These are phyloP conservation scores for Dinomys branickii DNA, from an alignment of 2,113 vertebrate genomes.

Conservation along the genomic window DNA sequence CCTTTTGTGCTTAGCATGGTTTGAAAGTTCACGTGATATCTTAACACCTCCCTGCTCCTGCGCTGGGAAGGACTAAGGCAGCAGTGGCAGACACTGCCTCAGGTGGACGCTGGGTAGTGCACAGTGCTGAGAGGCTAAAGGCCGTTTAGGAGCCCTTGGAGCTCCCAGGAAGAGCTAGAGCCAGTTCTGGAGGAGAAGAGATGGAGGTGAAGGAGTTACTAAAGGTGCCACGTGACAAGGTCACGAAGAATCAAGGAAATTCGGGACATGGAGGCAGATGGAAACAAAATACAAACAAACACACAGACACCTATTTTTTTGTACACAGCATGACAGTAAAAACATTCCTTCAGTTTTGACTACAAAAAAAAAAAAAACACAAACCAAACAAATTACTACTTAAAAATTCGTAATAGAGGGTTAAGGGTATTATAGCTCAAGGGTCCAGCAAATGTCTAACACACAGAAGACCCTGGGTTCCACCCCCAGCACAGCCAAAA, in stretches of 20 bases:
- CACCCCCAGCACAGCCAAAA: not conserved
- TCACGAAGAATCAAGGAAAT: not conserved
- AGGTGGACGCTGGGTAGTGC: not conserved
- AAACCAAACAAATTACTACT: not conserved
- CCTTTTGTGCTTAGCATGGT: not conserved
- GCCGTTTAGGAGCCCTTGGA: not conserved
- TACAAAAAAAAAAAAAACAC: not conserved
- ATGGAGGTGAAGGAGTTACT: not conserved
- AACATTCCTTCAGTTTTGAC: not conserved
- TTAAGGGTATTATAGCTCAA: not conserved
- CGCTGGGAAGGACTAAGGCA: not conserved
- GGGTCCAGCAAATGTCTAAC: not conserved
- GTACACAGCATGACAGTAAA: not conserved
- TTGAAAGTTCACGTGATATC: not conserved
- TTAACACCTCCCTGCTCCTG: not conserved
- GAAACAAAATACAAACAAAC: not conserved
- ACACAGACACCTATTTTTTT: not conserved
- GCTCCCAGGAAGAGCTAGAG: not conserved
- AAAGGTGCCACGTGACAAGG: not conserved
- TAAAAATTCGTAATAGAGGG: not conserved
- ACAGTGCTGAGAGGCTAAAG: not conserved
- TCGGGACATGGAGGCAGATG: not conserved
- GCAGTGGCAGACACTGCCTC: not conserved
- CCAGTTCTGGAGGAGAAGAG: not conserved
- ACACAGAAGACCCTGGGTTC: not conserved